Conservation (phyloP, 2,797 vertebrate species). For the Ciconia nigra region DNA sequence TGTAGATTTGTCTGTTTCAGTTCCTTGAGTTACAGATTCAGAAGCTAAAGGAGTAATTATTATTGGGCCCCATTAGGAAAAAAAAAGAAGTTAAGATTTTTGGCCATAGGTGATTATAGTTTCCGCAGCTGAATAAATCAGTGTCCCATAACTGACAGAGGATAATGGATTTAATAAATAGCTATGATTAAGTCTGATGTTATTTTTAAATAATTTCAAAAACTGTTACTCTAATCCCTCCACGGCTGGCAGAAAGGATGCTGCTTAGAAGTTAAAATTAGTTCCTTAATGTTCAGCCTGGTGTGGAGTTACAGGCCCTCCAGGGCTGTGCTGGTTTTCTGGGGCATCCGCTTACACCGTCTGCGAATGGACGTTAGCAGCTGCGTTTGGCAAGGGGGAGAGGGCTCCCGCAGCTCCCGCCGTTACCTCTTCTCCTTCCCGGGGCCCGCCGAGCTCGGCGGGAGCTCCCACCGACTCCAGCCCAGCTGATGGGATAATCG, state of each 20-base stretch:
- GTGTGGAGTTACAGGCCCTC: conserved; percentile 5
- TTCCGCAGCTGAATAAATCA: background rate
- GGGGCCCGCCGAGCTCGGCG: fast-evolving
- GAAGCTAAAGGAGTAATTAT: background rate
- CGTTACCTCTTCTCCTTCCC: background rate
- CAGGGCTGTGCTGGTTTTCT: background rate
- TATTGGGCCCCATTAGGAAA: background rate
- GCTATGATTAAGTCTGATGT: conserved; percentile 18
- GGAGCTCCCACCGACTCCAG: background rate
- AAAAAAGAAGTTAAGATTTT: background rate
- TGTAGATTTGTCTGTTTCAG: background rate
- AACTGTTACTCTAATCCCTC: conserved; percentile 32
- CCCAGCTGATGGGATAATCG: background rate
- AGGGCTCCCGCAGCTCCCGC: background rate
- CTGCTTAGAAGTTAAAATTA: conserved; percentile 56
- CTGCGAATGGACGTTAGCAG: background rate
- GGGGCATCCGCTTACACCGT: background rate
- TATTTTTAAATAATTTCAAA: conserved; percentile 43
- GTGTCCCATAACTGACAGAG: conserved; percentile 18
- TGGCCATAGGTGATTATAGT: background rate
- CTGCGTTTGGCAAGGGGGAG: background rate
- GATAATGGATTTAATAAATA: conserved; percentile 33
- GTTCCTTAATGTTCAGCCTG: background rate
- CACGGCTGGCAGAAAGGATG: background rate
- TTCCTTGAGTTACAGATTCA: background rate